These are phyloP conservation scores for Anthoscopus minutus DNA, from an alignment of 2,113 vertebrate genomes.

Conservation along the genomic window DNA sequence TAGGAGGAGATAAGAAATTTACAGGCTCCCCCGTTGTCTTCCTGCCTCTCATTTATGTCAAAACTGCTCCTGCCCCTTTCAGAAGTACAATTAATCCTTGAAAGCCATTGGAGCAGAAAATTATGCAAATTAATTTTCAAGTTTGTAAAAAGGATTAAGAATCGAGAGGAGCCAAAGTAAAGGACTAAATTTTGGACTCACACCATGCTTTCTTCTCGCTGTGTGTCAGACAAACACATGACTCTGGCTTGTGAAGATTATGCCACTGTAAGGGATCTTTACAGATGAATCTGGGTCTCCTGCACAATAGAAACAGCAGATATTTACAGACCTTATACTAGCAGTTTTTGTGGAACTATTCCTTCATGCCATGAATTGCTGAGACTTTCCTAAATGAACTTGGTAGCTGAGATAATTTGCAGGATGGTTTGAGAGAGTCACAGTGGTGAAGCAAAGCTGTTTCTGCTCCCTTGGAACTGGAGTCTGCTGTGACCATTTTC, in stretches of 20 bases:
- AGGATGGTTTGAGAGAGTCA: neutral
- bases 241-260: neutral
- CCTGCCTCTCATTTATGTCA: neutral
- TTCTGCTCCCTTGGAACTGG: neutral
- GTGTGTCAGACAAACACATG: neutral
- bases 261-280: neutral
- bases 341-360: neutral
- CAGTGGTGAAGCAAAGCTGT: neutral
- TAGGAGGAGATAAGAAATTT: neutral
- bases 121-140: slow-evolving; percentile 22
- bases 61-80: neutral
- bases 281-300: neutral
- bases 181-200: neutral
- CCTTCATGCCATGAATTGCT: neutral
- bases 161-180: neutral
- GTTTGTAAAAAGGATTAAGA: slow-evolving; percentile 6
- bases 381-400: neutral
- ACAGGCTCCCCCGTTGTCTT: neutral
- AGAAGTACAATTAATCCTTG: neutral
- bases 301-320: neutral
- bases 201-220: neutral
- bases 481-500: neutral
- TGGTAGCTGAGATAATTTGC: neutral
- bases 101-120: neutral
- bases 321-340: neutral